Base-by-base conservation (phyloP, 2,113 vertebrate genomes). In the Speoplatyrhinus poulsoni region DNA sequence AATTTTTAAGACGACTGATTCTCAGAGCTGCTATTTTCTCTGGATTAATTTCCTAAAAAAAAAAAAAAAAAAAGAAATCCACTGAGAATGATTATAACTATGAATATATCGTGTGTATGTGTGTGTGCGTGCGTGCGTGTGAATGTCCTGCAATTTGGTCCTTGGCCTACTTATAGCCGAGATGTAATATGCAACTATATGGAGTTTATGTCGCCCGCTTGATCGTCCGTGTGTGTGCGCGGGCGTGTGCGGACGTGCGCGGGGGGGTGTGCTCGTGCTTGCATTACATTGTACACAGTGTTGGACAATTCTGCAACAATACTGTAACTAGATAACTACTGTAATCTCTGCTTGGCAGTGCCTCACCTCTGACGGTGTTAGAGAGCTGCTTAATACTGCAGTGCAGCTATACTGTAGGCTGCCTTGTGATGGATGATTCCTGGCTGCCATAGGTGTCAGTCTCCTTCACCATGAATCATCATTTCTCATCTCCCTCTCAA, bases 161-260 rank as follows among this genome's bases (percentile, higher is more conserved):
- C 84, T 82, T 90, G 89, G 80, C 87, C 87, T 89, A 90, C 76
- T 89, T 85, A 82, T 77, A 86, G 81, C 79, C 76, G 77, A 89
- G 85, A 88, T 86, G 84, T 86, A 85, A 82, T 73, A 82, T 69
- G 67, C 46, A 56, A 68, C 82, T 58, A 17, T 36, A 36, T 73
- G 70, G 86, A 76, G 58, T 80, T 82, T 57, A 76, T 56, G 66
- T 66, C 82, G 58, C 69, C 53, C 67, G 71, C 55, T 62, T 77
- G 52, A 61, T 60, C 55, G 67, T 76, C 77, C 64, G 63, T 69
- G 66, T 12, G 55, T 57, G 55, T 53, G 12, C n/a, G 50, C 13
- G 11, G 12, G 12, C n/a, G 50, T 53, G 10, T 9, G 17, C 6
- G 54, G 6, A 16, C 5, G n/a, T 62, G 60, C 19, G 15, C 10